Evolutionary conservation across 2,797 vertebrate genomes (phyloP).

Genomic region (Microctenopoma steveboyesi): DNA sequence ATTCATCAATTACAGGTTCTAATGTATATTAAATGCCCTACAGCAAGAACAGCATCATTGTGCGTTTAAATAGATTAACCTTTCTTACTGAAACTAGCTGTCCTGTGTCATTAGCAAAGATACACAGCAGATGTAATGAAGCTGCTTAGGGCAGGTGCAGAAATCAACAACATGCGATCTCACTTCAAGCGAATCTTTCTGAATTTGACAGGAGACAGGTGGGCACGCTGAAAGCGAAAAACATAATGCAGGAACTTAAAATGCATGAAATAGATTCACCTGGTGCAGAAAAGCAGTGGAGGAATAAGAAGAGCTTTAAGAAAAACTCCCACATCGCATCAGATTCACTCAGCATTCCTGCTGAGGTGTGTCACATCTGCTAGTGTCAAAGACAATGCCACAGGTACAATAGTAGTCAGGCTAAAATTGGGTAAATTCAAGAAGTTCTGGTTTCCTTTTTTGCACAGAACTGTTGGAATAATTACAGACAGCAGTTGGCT

Average conservation of each 20-base stretch:
- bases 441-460: background rate
- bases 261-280: too few species aligned
- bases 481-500: background rate
- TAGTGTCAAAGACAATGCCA: background rate
- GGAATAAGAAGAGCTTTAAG: background rate
- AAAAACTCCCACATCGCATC: background rate
- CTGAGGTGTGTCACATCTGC: background rate
- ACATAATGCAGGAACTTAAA: background rate
- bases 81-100: constrained; percentile 42
- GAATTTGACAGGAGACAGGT: constrained; percentile 10
- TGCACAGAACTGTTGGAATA: constrained; percentile 2
- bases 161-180: background rate
- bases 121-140: constrained; percentile 21
- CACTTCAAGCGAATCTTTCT: background rate
- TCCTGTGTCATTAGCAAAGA: constrained; percentile 38
- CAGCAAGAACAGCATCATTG: constrained; percentile 21
- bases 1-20: constrained; percentile 31
- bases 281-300: background rate
- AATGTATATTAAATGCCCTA: constrained; percentile 33
- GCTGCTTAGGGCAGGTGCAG: background rate
- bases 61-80: constrained; percentile 52
- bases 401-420: background rate
- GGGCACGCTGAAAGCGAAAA: background rate
- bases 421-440: too few species aligned
- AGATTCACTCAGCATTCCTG: background rate